Conservation (phyloP, 2,888 invertebrate genomes). For the Mylabris sibirica region DNA sequence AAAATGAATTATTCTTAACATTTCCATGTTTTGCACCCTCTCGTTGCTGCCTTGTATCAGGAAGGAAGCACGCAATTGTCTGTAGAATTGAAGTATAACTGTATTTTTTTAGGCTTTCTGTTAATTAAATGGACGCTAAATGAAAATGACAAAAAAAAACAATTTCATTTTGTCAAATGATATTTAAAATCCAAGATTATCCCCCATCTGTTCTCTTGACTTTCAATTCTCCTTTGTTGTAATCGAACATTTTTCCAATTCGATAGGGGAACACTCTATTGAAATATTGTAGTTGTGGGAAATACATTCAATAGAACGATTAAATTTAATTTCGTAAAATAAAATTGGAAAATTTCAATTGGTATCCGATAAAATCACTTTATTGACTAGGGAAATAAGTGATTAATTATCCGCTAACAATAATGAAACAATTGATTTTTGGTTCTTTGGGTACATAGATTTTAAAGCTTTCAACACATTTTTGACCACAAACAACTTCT, state of each 20-base stretch:
- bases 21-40: background rate
- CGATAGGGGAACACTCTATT: background rate
- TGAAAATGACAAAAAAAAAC: background rate
- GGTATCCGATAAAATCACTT: background rate
- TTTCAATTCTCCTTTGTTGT: background rate
- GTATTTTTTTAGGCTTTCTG: background rate
- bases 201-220: background rate
- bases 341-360: constrained; percentile 6
- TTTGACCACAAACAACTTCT: no score
- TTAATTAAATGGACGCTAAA: background rate
- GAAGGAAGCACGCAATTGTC: constrained; percentile 10
- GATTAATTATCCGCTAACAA: background rate
- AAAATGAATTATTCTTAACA: constrained; percentile 9
- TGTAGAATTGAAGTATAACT: background rate
- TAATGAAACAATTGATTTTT: background rate
- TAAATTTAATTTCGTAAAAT: constrained; percentile 10
- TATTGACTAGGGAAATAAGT: background rate
- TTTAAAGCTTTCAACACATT: no score
- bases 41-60: background rate
- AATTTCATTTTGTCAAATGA: no score
- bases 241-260: constrained; percentile 2
- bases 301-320: constrained; percentile 11
- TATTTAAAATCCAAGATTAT: no score
- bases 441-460: no score
- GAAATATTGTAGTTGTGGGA: constrained; percentile 7